Evolutionary conservation across 2,888 invertebrate genomes (phyloP).

Genomic region (Polydrusus cervinus): DNA sequence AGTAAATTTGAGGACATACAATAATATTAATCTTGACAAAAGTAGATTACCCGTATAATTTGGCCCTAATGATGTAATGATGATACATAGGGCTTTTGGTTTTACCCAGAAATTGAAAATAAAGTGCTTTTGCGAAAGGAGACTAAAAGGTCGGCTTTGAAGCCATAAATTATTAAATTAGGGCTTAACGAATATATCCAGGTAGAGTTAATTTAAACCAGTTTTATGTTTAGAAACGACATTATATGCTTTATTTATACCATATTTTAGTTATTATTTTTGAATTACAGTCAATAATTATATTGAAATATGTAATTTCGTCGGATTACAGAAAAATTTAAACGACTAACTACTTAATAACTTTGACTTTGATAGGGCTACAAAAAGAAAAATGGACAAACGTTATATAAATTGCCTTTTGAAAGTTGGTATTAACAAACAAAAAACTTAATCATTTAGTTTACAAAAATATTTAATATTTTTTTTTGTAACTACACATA

Average conservation of each 20-base stretch:
- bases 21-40: slow-evolving; percentile 54
- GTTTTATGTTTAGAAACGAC: neutral
- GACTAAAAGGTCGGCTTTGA: slow-evolving; percentile 30
- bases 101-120: slow-evolving; percentile 45
- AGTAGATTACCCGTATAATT: slow-evolving; percentile 53
- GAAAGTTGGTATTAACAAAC: too few species aligned
- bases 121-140: slow-evolving; percentile 24
- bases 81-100: slow-evolving; percentile 35
- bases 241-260: too few species aligned
- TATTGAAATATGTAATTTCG: too few species aligned
- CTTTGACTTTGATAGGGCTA: too few species aligned
- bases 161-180: slow-evolving; percentile 28
- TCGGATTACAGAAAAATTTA: too few species aligned
- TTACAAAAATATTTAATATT: too few species aligned
- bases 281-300: too few species aligned
- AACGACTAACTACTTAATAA: too few species aligned
- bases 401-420: too few species aligned
- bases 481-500: too few species aligned
- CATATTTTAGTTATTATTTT: neutral
- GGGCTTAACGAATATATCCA: neutral
- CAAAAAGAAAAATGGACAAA: too few species aligned
- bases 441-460: too few species aligned
- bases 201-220: neutral
- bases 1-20: slow-evolving; percentile 57
- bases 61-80: slow-evolving; percentile 52